Evolutionary conservation across 2,888 invertebrate genomes (phyloP).

Genomic region (Tenthredo mesomela): DNA sequence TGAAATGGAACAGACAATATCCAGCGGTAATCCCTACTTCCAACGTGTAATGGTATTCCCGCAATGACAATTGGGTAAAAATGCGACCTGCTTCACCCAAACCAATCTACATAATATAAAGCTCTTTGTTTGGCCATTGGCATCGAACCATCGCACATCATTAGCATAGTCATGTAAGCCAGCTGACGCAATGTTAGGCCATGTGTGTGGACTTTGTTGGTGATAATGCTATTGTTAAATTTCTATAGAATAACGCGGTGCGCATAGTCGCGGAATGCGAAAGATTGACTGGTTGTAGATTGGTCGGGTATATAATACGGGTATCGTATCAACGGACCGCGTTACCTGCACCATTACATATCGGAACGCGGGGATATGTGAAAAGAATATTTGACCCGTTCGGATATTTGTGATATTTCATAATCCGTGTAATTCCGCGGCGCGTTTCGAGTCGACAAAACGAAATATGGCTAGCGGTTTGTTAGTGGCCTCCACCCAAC

Average conservation of each 20-base stretch:
- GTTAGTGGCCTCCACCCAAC: constrained; percentile 71
- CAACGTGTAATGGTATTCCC: constrained; percentile 5
- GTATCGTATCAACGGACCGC: not conserved
- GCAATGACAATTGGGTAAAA: not conserved
- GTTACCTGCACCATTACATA: constrained; percentile 27
- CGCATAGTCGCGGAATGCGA: not conserved
- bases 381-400: not conserved
- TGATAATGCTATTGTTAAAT: not conserved
- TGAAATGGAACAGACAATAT: not conserved
- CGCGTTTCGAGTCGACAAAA: constrained; percentile 6
- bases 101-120: not conserved
- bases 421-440: constrained; percentile 57
- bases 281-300: not conserved
- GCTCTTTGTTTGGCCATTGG: not conserved
- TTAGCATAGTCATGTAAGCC: not conserved
- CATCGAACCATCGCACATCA: not conserved
- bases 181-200: not conserved
- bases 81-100: not conserved
- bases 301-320: not conserved
- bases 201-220: not conserved
- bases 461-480: constrained; percentile 58
- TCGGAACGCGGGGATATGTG: constrained; percentile 53
- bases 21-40: not conserved
- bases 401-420: constrained; percentile 64
- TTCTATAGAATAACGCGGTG: not conserved